phyloP scores from a whole-genome alignment of 2,113 vertebrate species.

The Phrynosoma blainvillii region DNA sequence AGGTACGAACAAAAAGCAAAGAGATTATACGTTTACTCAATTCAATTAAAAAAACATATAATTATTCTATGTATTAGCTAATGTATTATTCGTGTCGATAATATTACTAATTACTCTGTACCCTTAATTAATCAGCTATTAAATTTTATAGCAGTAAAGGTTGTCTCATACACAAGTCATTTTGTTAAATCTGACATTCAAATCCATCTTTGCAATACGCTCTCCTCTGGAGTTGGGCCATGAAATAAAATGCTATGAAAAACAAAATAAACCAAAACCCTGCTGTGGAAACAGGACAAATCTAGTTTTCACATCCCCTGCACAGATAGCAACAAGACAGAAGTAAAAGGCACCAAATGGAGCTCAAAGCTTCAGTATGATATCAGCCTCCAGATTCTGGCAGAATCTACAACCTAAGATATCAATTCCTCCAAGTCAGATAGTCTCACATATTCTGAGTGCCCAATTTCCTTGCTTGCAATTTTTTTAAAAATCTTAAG shows the following conservation, averaged over 20 bases:
- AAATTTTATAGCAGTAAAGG: conserved; percentile 66
- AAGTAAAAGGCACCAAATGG: conserved; percentile 71
- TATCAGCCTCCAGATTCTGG: conserved; percentile 74
- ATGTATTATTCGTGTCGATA: conserved; percentile 56
- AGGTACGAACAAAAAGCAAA: background rate
- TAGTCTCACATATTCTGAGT: conserved; percentile 56
- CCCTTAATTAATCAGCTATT: conserved; percentile 59
- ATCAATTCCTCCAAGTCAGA: conserved; percentile 64
- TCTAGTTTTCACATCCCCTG: conserved; percentile 71
- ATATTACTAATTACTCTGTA: conserved; percentile 51
- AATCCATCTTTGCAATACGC: conserved; percentile 71
- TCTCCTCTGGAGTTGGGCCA: conserved; percentile 72
- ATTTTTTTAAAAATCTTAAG: conserved; percentile 51
- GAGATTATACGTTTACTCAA: background rate
- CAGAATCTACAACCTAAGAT: conserved; percentile 70
- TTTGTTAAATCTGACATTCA: conserved; percentile 70
- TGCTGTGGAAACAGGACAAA: conserved; percentile 73
- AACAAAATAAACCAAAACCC: conserved; percentile 78
- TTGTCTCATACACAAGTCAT: conserved; percentile 70
- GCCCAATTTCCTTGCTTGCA: conserved; percentile 68
- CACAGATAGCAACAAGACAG: conserved; percentile 71
- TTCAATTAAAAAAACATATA: conserved; percentile 22
- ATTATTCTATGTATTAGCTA: conserved; percentile 45
- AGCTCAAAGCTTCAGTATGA: conserved; percentile 66
- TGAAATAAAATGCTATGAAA: conserved; percentile 73